These are phyloP conservation scores for Hermetia illucens DNA, from an alignment of 1,140 invertebrate species.

Conservation along the genomic window DNA sequence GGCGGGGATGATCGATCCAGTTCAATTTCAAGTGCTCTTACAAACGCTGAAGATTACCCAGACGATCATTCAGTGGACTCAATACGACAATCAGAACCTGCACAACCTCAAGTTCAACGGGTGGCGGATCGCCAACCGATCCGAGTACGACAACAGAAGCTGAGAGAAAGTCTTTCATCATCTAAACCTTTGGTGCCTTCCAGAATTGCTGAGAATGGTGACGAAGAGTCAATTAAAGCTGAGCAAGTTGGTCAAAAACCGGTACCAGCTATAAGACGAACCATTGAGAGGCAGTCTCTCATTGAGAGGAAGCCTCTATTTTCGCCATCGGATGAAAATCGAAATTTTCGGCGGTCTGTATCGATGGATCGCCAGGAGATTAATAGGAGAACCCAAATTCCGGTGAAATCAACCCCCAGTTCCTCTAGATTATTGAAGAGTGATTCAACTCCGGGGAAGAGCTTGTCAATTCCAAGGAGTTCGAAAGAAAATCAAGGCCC, in stretches of 20 bases:
- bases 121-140: not conserved
- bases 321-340: slow-evolving; percentile 6
- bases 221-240: too few relatives aligned
- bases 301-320: too few relatives aligned
- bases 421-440: not conserved
- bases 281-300: slow-evolving; percentile 16
- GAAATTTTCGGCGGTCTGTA: slow-evolving; percentile 11
- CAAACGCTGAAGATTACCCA: slow-evolving; percentile 7
- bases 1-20: slow-evolving; percentile 8
- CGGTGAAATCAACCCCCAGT: too few relatives aligned
- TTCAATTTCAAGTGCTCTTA: slow-evolving; percentile 11
- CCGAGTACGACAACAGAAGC: not conserved
- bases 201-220: too few relatives aligned
- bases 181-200: too few relatives aligned
- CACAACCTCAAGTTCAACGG: slow-evolving; percentile 4
- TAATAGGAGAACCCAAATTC: slow-evolving; percentile 7
- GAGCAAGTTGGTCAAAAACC: not conserved
- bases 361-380: slow-evolving; percentile 23
- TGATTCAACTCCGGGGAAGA: not conserved
- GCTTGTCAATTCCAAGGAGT: slow-evolving; percentile 2
- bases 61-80: slow-evolving; percentile 1
- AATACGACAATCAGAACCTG: not conserved
- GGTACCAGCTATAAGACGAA: slow-evolving; percentile 9
- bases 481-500: slow-evolving; percentile 7
- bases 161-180: not conserved